These are phyloP conservation scores for Rhinophrynus dorsalis DNA, from an alignment of 2,797 vertebrate species.

Conservation along the genomic window DNA sequence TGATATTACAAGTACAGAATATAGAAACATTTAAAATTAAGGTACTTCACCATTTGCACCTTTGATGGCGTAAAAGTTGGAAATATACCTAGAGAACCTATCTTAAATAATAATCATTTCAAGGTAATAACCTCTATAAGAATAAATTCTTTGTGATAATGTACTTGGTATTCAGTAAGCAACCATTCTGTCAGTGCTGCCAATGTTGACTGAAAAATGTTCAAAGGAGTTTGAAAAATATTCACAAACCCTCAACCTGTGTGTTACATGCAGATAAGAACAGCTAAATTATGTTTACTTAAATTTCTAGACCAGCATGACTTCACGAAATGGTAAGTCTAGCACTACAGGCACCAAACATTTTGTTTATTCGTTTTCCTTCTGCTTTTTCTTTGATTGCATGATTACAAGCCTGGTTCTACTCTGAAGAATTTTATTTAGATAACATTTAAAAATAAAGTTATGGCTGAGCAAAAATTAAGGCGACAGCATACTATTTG, in stretches of 20 bases:
- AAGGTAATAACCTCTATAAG: constrained; percentile 69
- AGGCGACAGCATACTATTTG: constrained; percentile 4
- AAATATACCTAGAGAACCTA: constrained; percentile 60
- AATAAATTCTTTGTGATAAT: constrained; percentile 59
- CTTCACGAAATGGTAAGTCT: constrained; percentile 52
- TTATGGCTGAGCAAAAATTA: constrained; percentile 3
- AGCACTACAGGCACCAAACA: constrained; percentile 44
- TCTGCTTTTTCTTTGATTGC: constrained; percentile 42
- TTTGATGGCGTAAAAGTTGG: constrained; percentile 54
- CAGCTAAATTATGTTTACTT: constrained; percentile 67
- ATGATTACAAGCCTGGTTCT: constrained; percentile 12
- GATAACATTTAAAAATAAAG: constrained; percentile 31
- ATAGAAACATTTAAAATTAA: constrained; percentile 62
- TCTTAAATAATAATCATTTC: constrained; percentile 66
- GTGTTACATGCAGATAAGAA: constrained; percentile 68
- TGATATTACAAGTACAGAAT: constrained; percentile 54
- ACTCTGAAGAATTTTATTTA: constrained; percentile 7
- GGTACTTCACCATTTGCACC: constrained; percentile 56
- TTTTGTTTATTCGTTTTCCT: constrained; percentile 47
- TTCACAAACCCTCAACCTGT: constrained; percentile 67
- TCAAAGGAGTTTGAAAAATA: constrained; percentile 67
- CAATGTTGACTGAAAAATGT: constrained; percentile 65
- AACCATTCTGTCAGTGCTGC: constrained; percentile 63
- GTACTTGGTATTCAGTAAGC: constrained; percentile 60
- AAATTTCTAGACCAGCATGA: constrained; percentile 47